Conservation (phyloP, 1,140 invertebrate species). For the Subanguina moxae region DNA sequence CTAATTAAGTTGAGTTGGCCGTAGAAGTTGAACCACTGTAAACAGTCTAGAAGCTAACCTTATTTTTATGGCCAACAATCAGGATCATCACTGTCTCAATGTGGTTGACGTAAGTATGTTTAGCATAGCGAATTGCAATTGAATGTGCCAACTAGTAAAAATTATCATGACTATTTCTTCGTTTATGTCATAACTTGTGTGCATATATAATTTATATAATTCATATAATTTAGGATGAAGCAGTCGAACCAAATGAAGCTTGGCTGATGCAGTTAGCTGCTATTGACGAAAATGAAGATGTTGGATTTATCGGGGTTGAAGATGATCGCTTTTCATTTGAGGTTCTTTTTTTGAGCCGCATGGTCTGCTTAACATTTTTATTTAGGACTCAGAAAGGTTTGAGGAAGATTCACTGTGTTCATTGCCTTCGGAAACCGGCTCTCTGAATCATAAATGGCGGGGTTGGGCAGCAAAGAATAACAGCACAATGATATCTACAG, state of each 20-base stretch:
- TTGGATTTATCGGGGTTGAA: not conserved
- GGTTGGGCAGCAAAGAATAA: constrained; percentile 22
- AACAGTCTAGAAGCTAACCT: no score
- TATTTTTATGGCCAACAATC: no score
- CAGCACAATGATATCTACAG: not conserved
- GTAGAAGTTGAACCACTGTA: no score
- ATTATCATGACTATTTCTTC: no score
- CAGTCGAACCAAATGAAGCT: not conserved
- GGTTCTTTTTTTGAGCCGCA: no score
- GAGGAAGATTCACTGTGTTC: constrained; percentile 41
- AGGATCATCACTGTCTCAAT: no score
- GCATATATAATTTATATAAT: no score
- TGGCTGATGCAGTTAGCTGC: not conserved
- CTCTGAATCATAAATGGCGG: constrained; percentile 38
- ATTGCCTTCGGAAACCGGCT: constrained; percentile 34
- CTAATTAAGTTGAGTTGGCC: no score
- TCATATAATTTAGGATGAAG: not conserved
- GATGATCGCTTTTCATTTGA: constrained; percentile 2
- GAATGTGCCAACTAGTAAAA: no score
- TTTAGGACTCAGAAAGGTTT: constrained; percentile 40
- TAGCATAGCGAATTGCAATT: no score
- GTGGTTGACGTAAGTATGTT: no score
- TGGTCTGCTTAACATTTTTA: not conserved
- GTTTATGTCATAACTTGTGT: no score
- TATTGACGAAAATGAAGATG: constrained; percentile 1